Evolutionary conservation across 2,888 invertebrate genomes (phyloP), one percentile per base, ranked within the genome.

Genomic region (Stomorhina lunata): DNA sequence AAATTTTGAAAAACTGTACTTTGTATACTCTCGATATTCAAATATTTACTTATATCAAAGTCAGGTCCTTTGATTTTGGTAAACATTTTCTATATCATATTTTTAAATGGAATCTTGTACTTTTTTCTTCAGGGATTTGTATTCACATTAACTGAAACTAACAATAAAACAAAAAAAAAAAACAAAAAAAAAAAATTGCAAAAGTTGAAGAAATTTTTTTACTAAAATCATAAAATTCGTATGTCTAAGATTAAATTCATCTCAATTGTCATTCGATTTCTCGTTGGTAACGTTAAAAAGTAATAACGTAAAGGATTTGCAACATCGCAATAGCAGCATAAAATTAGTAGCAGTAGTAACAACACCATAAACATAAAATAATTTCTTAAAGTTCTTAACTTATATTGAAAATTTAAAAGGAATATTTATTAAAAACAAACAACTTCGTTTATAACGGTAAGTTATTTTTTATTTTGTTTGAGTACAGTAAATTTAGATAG

Each of bases 361-460:
- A 72, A 48, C 78, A 79, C 63, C 78, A 80, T 50, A 40, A 79
- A 79, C 55, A 66, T 66, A 48, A 59, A 65, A 48, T 50, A 59
- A 37, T 65, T 66, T 73, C 66, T 66, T 66, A 65, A 59, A 66
- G 59, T 34, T 68, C 59, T 66, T 66, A 63, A 53, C 25, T 57
- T 78, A 71, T 20, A 61, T n/a, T 27, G n/a, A 65, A 75, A 57
- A 2, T 6, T 45, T 66, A 45, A 68, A 75, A 12, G 4, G 40
- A 37, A 40, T 22, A 17, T 50, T 45, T 27, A 37, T 17, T 6
- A 20, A 25, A 75, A 45, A 40, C 55, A 59, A 25, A 34, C n/a
- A 29, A 25, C 61, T 80, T 77, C 77, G 59, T 66, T 53, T 37
- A 59, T 59, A 81, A 81, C 37, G 81, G 81, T 81, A 81, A 77